Evolutionary conservation across 2,797 vertebrate species (phyloP).

Genomic region (Tenualosa ilisha): DNA sequence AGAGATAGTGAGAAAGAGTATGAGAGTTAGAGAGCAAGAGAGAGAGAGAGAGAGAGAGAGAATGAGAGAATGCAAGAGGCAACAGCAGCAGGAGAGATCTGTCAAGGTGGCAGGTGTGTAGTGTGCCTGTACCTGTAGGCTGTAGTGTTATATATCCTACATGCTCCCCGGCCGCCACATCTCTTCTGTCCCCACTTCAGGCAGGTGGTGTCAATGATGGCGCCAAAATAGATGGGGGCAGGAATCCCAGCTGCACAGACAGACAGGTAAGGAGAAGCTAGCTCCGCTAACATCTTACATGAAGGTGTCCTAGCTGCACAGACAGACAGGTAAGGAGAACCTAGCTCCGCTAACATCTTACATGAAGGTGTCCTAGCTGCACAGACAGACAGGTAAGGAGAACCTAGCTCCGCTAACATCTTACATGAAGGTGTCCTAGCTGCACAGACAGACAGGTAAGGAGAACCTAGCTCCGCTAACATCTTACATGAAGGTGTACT

Average conservation of each 20-base stretch:
- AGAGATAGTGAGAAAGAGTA: neutral
- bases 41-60: neutral
- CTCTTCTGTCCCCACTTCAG: constrained; percentile 86
- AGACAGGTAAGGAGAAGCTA: too few relatives aligned
- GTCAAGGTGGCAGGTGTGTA: neutral
- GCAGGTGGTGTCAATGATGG: constrained; percentile 86
- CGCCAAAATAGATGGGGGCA: constrained; percentile 91
- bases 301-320: constrained; percentile 68
- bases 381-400: neutral
- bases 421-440: constrained; percentile 75
- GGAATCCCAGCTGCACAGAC: constrained; percentile 84
- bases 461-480: too few relatives aligned
- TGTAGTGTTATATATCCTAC: constrained; percentile 82
- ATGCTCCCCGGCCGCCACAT: constrained; percentile 83
- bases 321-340: neutral
- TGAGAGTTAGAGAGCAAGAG: neutral
- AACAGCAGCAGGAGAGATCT: too few relatives aligned
- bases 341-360: too few relatives aligned
- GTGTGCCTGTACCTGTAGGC: constrained; percentile 79
- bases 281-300: too few relatives aligned
- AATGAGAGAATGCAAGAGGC: too few relatives aligned
- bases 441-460: constrained; percentile 51
- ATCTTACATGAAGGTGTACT: too few relatives aligned
- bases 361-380: constrained; percentile 80
- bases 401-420: too few relatives aligned